A percentile compares a stretch with the other conserved stretches of the same genome.
Evolutionary conservation across 1,140 invertebrate genomes (phyloP).

Genomic region (Stegodyphus dumicola): DNA sequence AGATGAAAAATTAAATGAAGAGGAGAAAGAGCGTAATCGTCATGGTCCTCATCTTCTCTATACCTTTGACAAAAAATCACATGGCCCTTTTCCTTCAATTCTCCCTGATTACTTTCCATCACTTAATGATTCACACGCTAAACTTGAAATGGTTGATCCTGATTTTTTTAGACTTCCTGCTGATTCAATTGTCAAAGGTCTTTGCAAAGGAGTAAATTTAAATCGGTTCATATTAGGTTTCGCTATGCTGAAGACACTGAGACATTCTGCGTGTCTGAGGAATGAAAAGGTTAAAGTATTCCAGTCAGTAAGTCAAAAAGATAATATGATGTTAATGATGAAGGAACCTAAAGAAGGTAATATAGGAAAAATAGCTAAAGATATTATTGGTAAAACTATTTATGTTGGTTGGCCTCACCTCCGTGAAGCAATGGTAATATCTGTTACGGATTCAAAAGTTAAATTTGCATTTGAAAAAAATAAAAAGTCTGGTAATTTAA

Average conservation of each 20-base stretch:
- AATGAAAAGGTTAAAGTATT: constrained; percentile 86
- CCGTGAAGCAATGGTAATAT: constrained; percentile 73
- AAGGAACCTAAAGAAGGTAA: constrained; percentile 28
- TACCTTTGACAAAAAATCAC: constrained; percentile 72
- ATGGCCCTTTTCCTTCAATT: constrained; percentile 70
- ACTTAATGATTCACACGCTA: constrained; percentile 71
- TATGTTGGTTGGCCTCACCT: constrained; percentile 89
- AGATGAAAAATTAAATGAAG: constrained; percentile 75
- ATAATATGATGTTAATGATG: constrained; percentile 84
- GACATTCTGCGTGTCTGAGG: constrained; percentile 77
- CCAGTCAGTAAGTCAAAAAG: constrained; percentile 80
- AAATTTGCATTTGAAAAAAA: constrained; percentile 27
- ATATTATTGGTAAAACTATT: constrained; percentile 70
- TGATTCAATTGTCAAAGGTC: constrained; percentile 77
- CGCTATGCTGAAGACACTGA: constrained; percentile 86
- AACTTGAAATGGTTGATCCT: constrained; percentile 61
- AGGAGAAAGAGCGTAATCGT: constrained; percentile 81
- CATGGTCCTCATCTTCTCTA: constrained; percentile 89
- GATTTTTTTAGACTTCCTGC: constrained; percentile 68
- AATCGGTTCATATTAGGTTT: constrained; percentile 89
- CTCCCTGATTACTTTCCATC: constrained; percentile 77
- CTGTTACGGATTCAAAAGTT: constrained; percentile 42
- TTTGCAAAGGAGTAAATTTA: constrained; percentile 77
- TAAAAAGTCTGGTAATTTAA: neutral
- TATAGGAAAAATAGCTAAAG: constrained; percentile 27